Evolutionary conservation across 2,113 vertebrate species (phyloP), one percentile per base, ranked within the genome.

Genomic region (Sterna hirundo): DNA sequence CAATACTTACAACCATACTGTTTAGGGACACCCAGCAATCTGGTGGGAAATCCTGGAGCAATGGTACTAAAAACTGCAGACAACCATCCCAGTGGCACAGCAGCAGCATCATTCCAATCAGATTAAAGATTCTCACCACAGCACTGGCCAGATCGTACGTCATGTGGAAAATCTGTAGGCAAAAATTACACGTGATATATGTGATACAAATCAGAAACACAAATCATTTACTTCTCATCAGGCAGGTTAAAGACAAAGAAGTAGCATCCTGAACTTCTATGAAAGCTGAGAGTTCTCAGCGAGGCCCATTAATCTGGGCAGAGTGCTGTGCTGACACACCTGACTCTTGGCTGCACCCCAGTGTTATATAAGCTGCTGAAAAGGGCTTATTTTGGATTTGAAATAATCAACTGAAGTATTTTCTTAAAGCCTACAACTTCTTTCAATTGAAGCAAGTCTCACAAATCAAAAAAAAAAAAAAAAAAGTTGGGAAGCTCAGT

Each of bases 21-120:
- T 99, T 99, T 95, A 99, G 98, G 86, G 99, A 99, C 94, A 99
- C 99, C 99, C 99, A 99, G 98, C 99, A 99, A 97, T 99, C 99
- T 40, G 99, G 98, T 30, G 99, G 99, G 95, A 99, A 99, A 96
- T 99, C 99, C 97, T 99, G 99, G 44, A 99, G 98, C 15, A 99
- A 98, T 55, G 99, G 99, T 26, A 99, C 99, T 95, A 99, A 97
- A 97, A 99, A 99, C 97, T 99, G 99, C 81, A 99, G 98, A 93
- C 99, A 99, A 80, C 99, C 99, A 54, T 99, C 99, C 99, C 99
- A 99, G 96, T 99, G 99, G 96, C 99, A 99, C 34, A 99, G 98
- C 7, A 99, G 98, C 91, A 99, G 97, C 99, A 99, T 99, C 99
- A 99, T 99, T 96, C 99, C 99, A 81, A 99, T 99, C 96, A 99